Percentiles rank a stretch among this genome's conserved stretches.
These are phyloP conservation scores for Phaonia tiefii DNA, from an alignment of 2,888 invertebrate species.

Conservation along the genomic window DNA sequence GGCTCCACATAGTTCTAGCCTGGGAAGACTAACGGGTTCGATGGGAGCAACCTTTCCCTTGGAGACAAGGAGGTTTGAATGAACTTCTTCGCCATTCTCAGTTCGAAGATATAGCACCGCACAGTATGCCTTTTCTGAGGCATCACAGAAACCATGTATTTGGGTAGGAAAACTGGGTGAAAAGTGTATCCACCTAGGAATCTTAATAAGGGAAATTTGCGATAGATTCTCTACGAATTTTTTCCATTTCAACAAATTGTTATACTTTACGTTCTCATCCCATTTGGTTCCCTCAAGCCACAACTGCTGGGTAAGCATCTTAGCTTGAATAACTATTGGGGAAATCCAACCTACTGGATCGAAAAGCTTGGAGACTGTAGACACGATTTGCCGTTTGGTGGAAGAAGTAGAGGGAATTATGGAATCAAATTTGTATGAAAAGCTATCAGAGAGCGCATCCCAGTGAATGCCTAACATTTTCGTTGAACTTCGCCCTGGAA, in stretches of 20 bases:
- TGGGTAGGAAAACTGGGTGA: not conserved
- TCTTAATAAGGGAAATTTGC: constrained; percentile 7
- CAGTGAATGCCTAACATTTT: constrained; percentile 33
- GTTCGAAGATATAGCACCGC: constrained; percentile 36
- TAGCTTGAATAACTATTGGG: constrained; percentile 14
- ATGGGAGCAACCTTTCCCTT: constrained; percentile 60
- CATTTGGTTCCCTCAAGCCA: constrained; percentile 14
- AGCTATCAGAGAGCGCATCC: constrained; percentile 16
- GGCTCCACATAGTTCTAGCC: constrained; percentile 54
- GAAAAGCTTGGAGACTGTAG: not conserved
- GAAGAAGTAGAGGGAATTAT: too few species aligned
- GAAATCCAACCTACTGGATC: constrained; percentile 22
- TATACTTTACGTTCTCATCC: constrained; percentile 1
- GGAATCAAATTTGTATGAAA: not conserved
- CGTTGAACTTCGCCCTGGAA: constrained; percentile 14
- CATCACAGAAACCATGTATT: constrained; percentile 52
- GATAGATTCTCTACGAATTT: not conserved
- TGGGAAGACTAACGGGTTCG: constrained; percentile 45
- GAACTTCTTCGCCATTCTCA: not conserved
- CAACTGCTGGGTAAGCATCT: constrained; percentile 33
- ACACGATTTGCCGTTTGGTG: not conserved
- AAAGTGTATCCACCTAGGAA: constrained; percentile 46
- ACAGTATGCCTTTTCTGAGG: constrained; percentile 29
- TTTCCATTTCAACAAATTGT: not conserved
- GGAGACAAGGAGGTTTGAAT: constrained; percentile 36